Conservation (phyloP, 2,113 vertebrate genomes). For the Toxotes jaculatrix region DNA sequence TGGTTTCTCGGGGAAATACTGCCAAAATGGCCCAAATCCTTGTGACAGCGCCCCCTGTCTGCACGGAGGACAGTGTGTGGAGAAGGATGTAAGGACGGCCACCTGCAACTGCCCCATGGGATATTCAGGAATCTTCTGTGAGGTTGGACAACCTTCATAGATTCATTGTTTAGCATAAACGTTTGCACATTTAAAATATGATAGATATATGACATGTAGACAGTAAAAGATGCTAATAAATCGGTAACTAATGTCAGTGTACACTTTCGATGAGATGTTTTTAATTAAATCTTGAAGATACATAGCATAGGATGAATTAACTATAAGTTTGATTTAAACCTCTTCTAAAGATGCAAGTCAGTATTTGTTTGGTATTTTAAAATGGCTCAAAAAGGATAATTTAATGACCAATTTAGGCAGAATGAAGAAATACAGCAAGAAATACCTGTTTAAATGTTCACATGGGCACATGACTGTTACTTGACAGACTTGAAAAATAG, state of each 20-base stretch:
- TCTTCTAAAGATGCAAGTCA: too few species aligned
- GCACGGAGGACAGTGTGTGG: constrained; percentile 93
- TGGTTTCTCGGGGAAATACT: constrained; percentile 93
- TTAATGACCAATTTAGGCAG: not conserved
- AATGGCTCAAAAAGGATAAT: too few species aligned
- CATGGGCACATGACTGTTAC: not conserved
- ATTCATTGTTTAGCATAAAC: not conserved
- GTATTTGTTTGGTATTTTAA: too few species aligned
- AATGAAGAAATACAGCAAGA: not conserved
- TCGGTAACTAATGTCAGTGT: too few species aligned
- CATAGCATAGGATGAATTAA: too few species aligned
- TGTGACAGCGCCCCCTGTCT: constrained; percentile 94
- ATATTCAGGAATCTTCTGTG: constrained; percentile 94
- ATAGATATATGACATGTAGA: too few species aligned
- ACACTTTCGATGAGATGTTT: too few species aligned
- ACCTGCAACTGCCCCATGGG: constrained; percentile 91
- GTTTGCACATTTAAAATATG: too few species aligned
- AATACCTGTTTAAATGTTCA: not conserved
- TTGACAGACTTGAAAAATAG: not conserved
- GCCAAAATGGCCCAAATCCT: constrained; percentile 88
- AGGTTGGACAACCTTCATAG: constrained; percentile 83
- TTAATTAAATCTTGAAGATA: too few species aligned
- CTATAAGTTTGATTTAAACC: not conserved
- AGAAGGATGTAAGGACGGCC: constrained; percentile 86
- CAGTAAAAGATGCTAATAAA: too few species aligned